A percentile compares a stretch with the other conserved stretches of the same genome.
Evolutionary conservation across 2,113 vertebrate genomes (phyloP).

Genomic region (Gymnocephalus cernua): DNA sequence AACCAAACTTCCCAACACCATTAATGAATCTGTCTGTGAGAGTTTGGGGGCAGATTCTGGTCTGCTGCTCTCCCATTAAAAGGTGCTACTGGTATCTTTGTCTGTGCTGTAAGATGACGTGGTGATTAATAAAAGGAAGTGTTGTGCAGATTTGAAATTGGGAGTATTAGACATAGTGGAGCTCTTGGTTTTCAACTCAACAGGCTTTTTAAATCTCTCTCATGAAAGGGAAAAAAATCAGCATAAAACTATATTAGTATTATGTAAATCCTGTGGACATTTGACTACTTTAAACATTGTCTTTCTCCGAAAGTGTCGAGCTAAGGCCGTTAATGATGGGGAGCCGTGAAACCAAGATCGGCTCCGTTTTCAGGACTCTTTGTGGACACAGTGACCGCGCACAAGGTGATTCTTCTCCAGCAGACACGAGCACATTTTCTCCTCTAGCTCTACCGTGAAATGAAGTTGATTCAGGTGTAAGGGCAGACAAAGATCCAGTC

Average conservation of each 20-base stretch:
- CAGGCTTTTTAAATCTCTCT: slow-evolving; percentile 24
- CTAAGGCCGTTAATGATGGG: slow-evolving; percentile 35
- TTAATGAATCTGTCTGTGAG: slow-evolving; percentile 55
- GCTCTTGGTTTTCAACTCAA: slow-evolving; percentile 22
- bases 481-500: slow-evolving; percentile 5
- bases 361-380: slow-evolving; percentile 22
- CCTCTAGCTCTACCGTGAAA: slow-evolving; percentile 10
- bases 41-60: slow-evolving; percentile 17
- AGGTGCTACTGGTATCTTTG: slow-evolving; percentile 32
- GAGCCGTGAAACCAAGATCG: slow-evolving; percentile 33
- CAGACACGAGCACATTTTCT: neutral
- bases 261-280: slow-evolving; percentile 21
- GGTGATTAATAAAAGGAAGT: slow-evolving; percentile 41
- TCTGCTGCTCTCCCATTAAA: slow-evolving; percentile 26
- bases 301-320: slow-evolving; percentile 6
- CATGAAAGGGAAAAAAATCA: slow-evolving; percentile 8
- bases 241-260: slow-evolving; percentile 38
- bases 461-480: slow-evolving; percentile 25
- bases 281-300: slow-evolving; percentile 37
- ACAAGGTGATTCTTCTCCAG: neutral
- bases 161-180: slow-evolving; percentile 10
- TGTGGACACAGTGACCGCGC: slow-evolving; percentile 21
- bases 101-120: slow-evolving; percentile 12
- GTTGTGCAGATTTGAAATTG: slow-evolving; percentile 29
- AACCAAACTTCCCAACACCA: neutral